These are phyloP conservation scores for Druon quercuslanigerum DNA, from an alignment of 1,140 invertebrate genomes.

Conservation along the genomic window DNA sequence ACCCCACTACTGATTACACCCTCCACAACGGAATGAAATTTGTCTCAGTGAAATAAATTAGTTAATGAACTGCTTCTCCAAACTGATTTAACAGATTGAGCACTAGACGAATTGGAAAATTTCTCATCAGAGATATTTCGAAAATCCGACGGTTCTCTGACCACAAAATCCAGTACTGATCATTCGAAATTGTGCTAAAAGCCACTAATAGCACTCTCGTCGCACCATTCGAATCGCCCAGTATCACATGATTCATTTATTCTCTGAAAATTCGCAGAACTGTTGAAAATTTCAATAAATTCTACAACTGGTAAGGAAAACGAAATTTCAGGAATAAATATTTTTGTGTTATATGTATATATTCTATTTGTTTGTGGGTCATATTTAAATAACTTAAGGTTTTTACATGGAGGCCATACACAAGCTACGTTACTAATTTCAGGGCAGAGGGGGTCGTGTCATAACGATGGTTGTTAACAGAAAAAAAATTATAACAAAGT, in stretches of 20 bases:
- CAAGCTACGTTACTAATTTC: too few species aligned
- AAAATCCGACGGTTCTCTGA: not conserved
- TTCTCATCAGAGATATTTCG: not conserved
- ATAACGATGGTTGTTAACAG: too few species aligned
- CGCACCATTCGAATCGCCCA: not conserved
- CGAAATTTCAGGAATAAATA: too few species aligned
- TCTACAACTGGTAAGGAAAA: too few species aligned
- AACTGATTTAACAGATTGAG: not conserved
- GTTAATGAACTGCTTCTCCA: not conserved
- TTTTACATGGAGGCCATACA: too few species aligned
- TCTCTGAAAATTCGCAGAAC: too few species aligned
- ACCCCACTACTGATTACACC: not conserved
- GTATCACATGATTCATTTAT: not conserved
- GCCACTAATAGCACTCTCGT: slow-evolving; percentile 22
- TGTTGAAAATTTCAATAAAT: too few species aligned
- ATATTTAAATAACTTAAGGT: too few species aligned
- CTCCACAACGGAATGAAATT: not conserved
- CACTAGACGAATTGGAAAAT: slow-evolving; percentile 10
- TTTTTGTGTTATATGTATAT: too few species aligned
- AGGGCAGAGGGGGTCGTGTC: too few species aligned
- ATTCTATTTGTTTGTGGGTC: too few species aligned
- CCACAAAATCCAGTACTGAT: not conserved
- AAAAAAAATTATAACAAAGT: too few species aligned
- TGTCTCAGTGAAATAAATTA: slow-evolving; percentile 11
- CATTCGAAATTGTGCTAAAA: not conserved